Base-by-base conservation (phyloP, 1,140 invertebrate genomes). In the Zaprionus davidi region DNA sequence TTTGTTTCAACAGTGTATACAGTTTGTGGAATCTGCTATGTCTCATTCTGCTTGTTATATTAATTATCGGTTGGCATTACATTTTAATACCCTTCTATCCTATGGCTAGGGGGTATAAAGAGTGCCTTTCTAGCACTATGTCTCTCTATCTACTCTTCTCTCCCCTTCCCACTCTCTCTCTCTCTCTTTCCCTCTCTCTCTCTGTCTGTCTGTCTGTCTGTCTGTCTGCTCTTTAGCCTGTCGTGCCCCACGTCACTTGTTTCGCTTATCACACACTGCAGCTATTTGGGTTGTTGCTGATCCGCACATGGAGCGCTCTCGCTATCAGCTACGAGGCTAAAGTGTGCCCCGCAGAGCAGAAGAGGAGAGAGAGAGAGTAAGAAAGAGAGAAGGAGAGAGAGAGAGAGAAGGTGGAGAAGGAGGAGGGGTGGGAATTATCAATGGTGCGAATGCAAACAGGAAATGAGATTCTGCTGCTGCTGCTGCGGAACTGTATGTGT, bases 361-460 rank as follows among this genome's bases (percentile, higher is more conserved):
- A 36, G 60, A 38, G 1, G 62, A n/a, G 7, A 24, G 26, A 53
- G 7, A 36, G 9, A 2, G 20, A 41, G 22, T 2, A 3, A 15
- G 22, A 53, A 12, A n/a, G 17, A 12, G 36, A 9, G 38, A 2
- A 13, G 26, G 20, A 15, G 20, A 11, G 41, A 11, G 49, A 13
- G 2, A 24, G 15, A 26, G 28, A 15, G 12, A 12, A 31, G 4
- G 3, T 20, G 55, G 5, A 38, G 12, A 9, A 24, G 56, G 13
- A 28, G 41, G 17, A 31, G 13, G n/a, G 51, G 31, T 34, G 53
- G 63, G 59, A 20, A 58, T 65, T 71, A 68, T 75, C 58, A 75
- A 70, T 75, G 68, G 41, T 65, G 76, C 71, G 60, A 78, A 75
- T 80, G 74, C 78, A 68, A 71, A 86, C 82, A 82, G 82, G 82